Conservation (phyloP, 2,888 invertebrate species). For the Lomographa bimaculata region DNA sequence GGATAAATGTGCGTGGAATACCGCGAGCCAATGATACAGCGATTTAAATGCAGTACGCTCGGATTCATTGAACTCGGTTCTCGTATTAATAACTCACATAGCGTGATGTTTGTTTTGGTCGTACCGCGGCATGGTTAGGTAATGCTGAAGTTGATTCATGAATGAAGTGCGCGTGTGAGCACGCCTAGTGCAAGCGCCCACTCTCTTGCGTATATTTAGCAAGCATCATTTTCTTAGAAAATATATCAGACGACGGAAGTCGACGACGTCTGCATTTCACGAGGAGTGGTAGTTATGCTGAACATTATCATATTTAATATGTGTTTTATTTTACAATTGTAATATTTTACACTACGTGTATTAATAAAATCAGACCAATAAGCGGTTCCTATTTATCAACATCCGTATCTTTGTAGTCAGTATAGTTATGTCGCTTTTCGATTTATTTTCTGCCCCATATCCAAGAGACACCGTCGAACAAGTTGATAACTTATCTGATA, state of each 20-base stretch:
- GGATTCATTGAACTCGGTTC: conserved; percentile 78
- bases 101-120: conserved; percentile 73
- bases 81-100: conserved; percentile 79
- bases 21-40: conserved; percentile 51
- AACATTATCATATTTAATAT: conserved; percentile 30
- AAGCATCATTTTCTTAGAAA: conserved; percentile 70
- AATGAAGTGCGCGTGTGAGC: conserved; percentile 65
- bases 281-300: conserved; percentile 31
- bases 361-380: conserved; percentile 8
- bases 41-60: conserved; percentile 62
- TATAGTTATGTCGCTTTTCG: too few species aligned
- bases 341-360: conserved; percentile 4
- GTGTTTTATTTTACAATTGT: conserved; percentile 6
- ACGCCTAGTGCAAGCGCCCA: conserved; percentile 56
- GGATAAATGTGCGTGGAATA: conserved; percentile 51
- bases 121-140: conserved; percentile 70
- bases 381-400: conserved; percentile 6
- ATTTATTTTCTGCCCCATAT: too few species aligned
- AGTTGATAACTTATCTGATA: conserved; percentile 6
- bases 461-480: conserved; percentile 3
- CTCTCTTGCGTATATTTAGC: conserved; percentile 74
- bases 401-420: too few species aligned
- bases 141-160: conserved; percentile 82
- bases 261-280: conserved; percentile 55
- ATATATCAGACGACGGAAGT: conserved; percentile 74